A percentile compares a stretch with the other conserved stretches of the same genome.
Conservation (phyloP, 1,140 invertebrate species). For the Aphelinus certus region DNA sequence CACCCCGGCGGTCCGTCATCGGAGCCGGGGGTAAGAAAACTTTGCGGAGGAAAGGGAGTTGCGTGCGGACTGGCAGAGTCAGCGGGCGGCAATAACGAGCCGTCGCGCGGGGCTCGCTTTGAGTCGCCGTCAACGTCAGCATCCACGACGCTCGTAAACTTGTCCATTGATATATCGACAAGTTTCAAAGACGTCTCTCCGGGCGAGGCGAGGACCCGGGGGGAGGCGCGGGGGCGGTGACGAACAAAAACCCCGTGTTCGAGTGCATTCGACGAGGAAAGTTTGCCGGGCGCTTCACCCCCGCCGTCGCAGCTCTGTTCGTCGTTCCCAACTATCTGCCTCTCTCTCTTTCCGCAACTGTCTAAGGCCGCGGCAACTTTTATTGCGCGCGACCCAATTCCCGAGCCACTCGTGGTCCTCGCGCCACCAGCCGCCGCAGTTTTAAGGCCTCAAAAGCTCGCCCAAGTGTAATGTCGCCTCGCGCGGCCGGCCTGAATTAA, state of each 20-base stretch:
- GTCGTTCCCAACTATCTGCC: neutral
- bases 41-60: too few relatives aligned
- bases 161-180: conserved; percentile 10
- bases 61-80: neutral
- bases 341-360: neutral
- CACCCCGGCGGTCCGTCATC: too few relatives aligned
- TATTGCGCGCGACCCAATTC: conserved; percentile 10
- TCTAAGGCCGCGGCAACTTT: neutral
- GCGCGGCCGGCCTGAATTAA: too few relatives aligned
- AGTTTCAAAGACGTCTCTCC: neutral
- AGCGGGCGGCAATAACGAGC: neutral
- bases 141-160: neutral
- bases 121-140: neutral
- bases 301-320: neutral
- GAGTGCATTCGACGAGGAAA: neutral
- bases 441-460: neutral
- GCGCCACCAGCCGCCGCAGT: conserved; percentile 8
- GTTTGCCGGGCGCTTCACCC: conserved; percentile 13
- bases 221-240: too few relatives aligned
- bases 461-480: neutral
- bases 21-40: too few relatives aligned
- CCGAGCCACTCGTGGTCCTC: neutral
- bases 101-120: neutral
- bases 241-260: too few relatives aligned
- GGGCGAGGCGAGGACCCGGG: neutral